A percentile compares a stretch with the other conserved stretches of the same genome.
Conservation (phyloP, 2,888 invertebrate genomes). For the Azorinus chamasolen region DNA sequence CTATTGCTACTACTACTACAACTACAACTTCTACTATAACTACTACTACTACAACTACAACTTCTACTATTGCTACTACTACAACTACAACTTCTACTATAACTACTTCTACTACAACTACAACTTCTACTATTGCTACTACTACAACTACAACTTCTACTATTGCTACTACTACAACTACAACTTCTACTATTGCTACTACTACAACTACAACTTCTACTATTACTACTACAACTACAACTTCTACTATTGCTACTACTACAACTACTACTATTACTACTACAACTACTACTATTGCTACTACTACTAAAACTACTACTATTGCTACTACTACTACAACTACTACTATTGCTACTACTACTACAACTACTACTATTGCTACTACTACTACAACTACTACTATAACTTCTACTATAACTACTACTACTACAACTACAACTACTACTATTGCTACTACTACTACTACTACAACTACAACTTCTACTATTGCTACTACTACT, state of each 20-base stretch:
- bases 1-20: background rate
- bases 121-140: slow-evolving; percentile 2
- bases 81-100: slow-evolving; percentile 9
- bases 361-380: background rate
- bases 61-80: slow-evolving; percentile 8
- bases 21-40: background rate
- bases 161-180: slow-evolving; percentile 10
- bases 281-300: too few species aligned
- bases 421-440: slow-evolving; percentile 8
- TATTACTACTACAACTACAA: slow-evolving; percentile 8
- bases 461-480: slow-evolving; percentile 9
- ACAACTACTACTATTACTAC: slow-evolving; percentile 4
- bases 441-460: slow-evolving; percentile 10
- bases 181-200: background rate
- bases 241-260: slow-evolving; percentile 10
- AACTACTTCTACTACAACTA: too few species aligned
- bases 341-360: background rate
- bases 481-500: too few species aligned
- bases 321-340: slow-evolving; percentile 7
- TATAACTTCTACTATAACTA: slow-evolving; percentile 4
- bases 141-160: slow-evolving; percentile 6
- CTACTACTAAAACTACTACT: too few species aligned
- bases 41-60: slow-evolving; percentile 7
- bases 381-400: slow-evolving; percentile 11
- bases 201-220: slow-evolving; percentile 1